phyloP scores from a whole-genome alignment of 2,113 vertebrate genomes.

The Rhizomys pruinosus region DNA sequence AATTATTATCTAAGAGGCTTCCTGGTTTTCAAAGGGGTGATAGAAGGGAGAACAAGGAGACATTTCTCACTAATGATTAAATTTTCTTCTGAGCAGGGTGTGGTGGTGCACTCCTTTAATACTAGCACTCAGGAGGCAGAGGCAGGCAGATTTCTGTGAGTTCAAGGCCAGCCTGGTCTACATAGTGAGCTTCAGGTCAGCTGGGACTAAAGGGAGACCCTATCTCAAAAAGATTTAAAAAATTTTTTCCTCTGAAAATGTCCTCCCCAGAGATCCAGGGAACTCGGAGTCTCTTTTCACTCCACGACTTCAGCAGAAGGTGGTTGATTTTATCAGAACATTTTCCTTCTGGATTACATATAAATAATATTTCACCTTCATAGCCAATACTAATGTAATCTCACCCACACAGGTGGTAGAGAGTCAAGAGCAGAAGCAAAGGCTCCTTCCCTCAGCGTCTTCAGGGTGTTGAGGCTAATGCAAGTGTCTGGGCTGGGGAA shows the following conservation, averaged over 20 bases:
- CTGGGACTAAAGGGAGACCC: no score
- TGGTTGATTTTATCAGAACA: background rate
- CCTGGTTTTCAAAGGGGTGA: background rate
- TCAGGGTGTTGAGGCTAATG: background rate
- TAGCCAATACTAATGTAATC: background rate
- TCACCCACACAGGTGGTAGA: background rate
- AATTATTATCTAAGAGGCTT: background rate
- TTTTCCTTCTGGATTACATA: background rate
- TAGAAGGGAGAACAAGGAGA: background rate
- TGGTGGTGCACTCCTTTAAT: no score
- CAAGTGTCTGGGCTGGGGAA: background rate
- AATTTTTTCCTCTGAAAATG: background rate
- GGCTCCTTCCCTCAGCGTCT: background rate
- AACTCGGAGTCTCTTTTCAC: background rate
- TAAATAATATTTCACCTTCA: background rate
- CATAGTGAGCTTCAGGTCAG: no score
- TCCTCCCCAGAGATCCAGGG: background rate
- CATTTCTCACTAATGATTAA: background rate
- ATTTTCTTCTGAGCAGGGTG: no score
- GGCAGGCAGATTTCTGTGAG: no score
- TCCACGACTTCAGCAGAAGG: background rate
- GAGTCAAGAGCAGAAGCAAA: background rate
- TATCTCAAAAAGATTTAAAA: no score
- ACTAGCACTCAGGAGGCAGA: no score
- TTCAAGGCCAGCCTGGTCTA: no score